phyloP scores from a whole-genome alignment of 2,888 invertebrate genomes.

The Acanthosoma haemorrhoidale region DNA sequence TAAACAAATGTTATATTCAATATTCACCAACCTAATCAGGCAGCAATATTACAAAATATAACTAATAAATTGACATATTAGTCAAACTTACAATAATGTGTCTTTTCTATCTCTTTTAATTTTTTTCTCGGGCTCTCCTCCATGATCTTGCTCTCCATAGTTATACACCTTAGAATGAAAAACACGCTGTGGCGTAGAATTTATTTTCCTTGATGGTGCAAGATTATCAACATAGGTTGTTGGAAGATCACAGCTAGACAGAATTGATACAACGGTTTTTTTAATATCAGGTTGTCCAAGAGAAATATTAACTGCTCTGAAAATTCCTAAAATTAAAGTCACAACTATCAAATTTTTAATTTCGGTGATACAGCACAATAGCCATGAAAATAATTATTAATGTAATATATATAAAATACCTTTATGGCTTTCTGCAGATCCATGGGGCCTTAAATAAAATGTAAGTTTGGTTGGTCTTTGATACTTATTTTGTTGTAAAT shows the following conservation, averaged over 20 bases:
- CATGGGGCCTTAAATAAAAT: conserved; percentile 69
- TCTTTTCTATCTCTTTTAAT: conserved; percentile 9
- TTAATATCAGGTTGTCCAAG: conserved; percentile 63
- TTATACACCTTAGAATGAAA: background rate
- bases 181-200: background rate
- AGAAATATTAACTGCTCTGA: conserved; percentile 68
- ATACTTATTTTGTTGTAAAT: conserved; percentile 60
- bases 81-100: conserved; percentile 1
- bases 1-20: too few relatives aligned
- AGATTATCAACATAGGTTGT: conserved; percentile 82
- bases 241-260: conserved; percentile 75
- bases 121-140: background rate
- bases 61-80: background rate
- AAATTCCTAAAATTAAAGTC: conserved; percentile 52
- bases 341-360: too few relatives aligned
- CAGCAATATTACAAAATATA: too few relatives aligned
- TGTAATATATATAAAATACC: conserved; percentile 33
- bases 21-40: too few relatives aligned
- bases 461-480: conserved; percentile 60
- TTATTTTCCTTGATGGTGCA: background rate
- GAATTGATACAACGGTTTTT: conserved; percentile 66
- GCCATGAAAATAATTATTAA: too few relatives aligned
- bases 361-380: too few relatives aligned
- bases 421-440: conserved; percentile 47
- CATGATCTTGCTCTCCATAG: background rate